A percentile compares a stretch with the other conserved stretches of the same genome.
phyloP scores from a whole-genome alignment of 1,140 invertebrate genomes.

The Epicauta chinensis region DNA sequence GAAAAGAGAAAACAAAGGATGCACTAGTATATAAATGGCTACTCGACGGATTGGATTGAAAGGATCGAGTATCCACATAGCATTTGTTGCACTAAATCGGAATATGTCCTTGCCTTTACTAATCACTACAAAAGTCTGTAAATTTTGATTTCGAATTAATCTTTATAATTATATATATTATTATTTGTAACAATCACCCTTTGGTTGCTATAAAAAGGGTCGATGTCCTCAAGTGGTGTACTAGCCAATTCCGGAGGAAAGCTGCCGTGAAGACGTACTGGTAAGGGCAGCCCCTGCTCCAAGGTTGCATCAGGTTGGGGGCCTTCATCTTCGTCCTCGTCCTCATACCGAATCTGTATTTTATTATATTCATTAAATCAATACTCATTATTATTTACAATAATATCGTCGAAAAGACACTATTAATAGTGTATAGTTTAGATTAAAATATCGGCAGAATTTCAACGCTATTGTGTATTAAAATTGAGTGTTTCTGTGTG shows the following conservation, averaged over 20 bases:
- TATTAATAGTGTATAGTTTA: too few species aligned
- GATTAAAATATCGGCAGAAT: too few species aligned
- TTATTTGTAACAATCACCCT: constrained; percentile 56
- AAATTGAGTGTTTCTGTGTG: too few species aligned
- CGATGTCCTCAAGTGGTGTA: constrained; percentile 93
- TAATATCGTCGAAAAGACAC: too few species aligned
- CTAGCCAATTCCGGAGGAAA: constrained; percentile 88
- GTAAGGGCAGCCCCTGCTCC: constrained; percentile 86
- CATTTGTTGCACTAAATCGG: constrained; percentile 95
- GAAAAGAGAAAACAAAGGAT: constrained; percentile 95
- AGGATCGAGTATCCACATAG: constrained; percentile 90
- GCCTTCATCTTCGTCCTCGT: constrained; percentile 93
- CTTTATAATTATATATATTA: background rate
- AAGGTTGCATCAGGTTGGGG: constrained; percentile 88
- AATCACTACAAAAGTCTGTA: constrained; percentile 96
- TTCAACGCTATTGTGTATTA: too few species aligned
- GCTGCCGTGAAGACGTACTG: constrained; percentile 79
- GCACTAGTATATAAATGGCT: constrained; percentile 95
- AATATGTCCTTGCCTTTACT: constrained; percentile 98
- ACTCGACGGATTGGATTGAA: constrained; percentile 96
- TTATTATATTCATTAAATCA: background rate
- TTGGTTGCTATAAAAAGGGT: constrained; percentile 87
- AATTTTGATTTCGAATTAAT: constrained; percentile 34
- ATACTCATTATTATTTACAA: too few species aligned
- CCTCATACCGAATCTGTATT: constrained; percentile 81